phyloP scores from a whole-genome alignment of 2,113 vertebrate species.

The Scalopus aquaticus region DNA sequence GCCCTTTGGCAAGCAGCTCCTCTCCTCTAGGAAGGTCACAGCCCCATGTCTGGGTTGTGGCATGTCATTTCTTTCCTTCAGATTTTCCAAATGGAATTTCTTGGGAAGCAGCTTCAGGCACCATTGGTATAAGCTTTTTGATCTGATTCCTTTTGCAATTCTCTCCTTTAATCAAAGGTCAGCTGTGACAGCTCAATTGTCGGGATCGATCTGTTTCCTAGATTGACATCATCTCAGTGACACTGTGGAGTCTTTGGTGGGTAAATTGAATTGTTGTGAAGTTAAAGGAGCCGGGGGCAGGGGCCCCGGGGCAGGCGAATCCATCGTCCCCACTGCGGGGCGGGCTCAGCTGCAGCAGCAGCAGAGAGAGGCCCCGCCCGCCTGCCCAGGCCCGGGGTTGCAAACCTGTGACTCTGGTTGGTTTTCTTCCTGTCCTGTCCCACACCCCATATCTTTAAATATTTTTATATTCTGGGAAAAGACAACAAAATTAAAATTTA shows the following conservation, averaged over 20 bases:
- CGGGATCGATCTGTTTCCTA: neutral
- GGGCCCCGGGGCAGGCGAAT: neutral
- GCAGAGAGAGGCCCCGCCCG: neutral
- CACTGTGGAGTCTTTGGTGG: neutral
- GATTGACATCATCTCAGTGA: neutral
- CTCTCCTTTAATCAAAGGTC: conserved; percentile 39
- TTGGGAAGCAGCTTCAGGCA: neutral
- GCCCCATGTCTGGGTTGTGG: neutral
- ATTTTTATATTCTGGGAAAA: neutral
- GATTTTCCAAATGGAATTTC: conserved; percentile 25
- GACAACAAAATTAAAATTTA: neutral
- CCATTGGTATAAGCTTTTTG: neutral
- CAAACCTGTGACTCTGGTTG: neutral
- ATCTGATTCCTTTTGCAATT: neutral
- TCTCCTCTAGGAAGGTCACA: neutral
- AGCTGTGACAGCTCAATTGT: neutral
- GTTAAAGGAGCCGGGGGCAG: neutral
- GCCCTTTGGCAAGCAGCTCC: neutral
- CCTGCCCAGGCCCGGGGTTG: no score
- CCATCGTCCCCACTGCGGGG: neutral
- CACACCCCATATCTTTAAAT: neutral
- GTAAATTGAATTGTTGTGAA: neutral
- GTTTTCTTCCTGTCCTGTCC: neutral
- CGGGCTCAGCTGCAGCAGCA: neutral
- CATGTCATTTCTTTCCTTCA: neutral